phyloP scores from a whole-genome alignment of 2,113 vertebrate species.

The Arenaria interpres region DNA sequence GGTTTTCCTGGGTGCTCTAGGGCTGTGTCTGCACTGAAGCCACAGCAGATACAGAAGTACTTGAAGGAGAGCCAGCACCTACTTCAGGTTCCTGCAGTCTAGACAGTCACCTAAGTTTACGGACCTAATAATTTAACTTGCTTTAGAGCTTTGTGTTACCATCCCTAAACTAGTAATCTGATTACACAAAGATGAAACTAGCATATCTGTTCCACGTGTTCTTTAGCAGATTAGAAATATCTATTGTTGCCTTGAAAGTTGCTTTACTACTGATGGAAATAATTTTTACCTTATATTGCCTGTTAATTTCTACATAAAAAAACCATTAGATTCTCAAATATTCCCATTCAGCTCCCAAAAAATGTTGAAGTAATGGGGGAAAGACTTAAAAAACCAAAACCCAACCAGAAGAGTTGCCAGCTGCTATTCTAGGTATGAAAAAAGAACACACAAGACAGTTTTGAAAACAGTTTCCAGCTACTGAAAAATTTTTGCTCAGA shows the following conservation, averaged over 20 bases:
- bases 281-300: neutral
- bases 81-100: neutral
- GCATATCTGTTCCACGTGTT: neutral
- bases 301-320: neutral
- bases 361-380: neutral
- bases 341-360: neutral
- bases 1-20: neutral
- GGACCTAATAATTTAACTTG: neutral
- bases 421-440: neutral
- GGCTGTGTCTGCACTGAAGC: neutral
- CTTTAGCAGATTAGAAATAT: neutral
- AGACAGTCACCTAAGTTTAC: neutral
- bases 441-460: neutral
- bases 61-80: neutral
- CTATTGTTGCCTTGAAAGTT: neutral
- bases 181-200: neutral
- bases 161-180: neutral
- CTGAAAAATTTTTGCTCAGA: neutral
- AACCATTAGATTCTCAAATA: neutral
- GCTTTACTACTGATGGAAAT: neutral
- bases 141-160: neutral
- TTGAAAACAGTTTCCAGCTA: neutral
- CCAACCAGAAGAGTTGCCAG: neutral
- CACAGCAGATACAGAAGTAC: neutral
- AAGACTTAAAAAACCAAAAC: neutral